Conservation (phyloP, 2,888 invertebrate species). For the Stenotaenia linearis region DNA sequence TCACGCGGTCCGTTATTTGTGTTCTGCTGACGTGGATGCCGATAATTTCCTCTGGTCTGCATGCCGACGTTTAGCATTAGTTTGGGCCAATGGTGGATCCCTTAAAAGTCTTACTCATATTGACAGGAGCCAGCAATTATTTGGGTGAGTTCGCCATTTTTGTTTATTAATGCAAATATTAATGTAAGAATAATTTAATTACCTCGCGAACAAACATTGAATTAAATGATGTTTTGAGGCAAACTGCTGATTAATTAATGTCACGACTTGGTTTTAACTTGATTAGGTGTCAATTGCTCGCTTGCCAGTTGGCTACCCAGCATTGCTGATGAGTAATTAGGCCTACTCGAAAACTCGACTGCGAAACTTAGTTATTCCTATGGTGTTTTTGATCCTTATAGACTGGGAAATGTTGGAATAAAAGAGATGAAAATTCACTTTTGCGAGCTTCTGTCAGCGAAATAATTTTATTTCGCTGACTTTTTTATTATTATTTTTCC, state of each 20-base stretch:
- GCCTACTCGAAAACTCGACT: background rate
- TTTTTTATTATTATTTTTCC: background rate
- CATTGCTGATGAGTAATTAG: background rate
- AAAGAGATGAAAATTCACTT: background rate
- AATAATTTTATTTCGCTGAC: background rate
- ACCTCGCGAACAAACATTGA: background rate
- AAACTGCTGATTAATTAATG: background rate
- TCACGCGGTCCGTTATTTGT: background rate
- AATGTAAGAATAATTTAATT: too few relatives aligned
- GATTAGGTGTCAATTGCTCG: constrained; percentile 3
- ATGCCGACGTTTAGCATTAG: constrained; percentile 13
- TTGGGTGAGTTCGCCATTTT: constrained; percentile 34
- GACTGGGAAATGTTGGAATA: too few relatives aligned
- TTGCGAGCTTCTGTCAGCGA: background rate
- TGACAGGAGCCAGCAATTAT: constrained; percentile 37
- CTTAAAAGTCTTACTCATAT: constrained; percentile 36
- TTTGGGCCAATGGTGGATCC: constrained; percentile 37
- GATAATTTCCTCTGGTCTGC: background rate
- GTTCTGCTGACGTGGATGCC: constrained; percentile 15
- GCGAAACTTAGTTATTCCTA: too few relatives aligned
- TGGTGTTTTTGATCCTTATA: too few relatives aligned
- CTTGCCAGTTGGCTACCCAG: background rate
- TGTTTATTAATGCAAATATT: background rate
- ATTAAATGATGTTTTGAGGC: background rate
- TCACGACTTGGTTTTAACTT: background rate